phyloP scores from a whole-genome alignment of 2,797 vertebrate genomes.

The Myiothlypis chrysogaster region DNA sequence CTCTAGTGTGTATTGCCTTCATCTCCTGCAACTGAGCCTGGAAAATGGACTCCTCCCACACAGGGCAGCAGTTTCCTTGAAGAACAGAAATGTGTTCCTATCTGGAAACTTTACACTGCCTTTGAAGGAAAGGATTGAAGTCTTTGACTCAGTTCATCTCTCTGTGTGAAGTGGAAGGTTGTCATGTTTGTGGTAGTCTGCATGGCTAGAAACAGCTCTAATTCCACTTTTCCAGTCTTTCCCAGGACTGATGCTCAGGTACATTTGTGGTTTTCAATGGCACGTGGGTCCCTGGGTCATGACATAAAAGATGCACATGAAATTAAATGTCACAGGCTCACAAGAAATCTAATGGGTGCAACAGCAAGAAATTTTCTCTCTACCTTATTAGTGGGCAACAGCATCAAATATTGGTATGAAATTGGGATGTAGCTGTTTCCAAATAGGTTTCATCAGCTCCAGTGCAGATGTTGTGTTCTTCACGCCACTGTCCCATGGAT shows the following conservation, averaged over 20 bases:
- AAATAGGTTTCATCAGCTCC: neutral
- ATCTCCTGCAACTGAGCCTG: neutral
- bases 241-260: neutral
- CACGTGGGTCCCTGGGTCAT: fast-evolving
- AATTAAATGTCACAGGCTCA: neutral
- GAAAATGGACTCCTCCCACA: neutral
- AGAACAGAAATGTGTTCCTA: neutral
- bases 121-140: neutral
- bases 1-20: neutral
- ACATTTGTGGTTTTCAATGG: neutral
- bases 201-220: neutral
- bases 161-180: neutral
- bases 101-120: neutral
- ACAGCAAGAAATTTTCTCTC: neutral
- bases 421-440: neutral
- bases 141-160: neutral
- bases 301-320: neutral
- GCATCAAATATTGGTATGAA: neutral
- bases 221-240: neutral
- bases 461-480: neutral
- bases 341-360: neutral
- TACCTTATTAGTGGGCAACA: neutral
- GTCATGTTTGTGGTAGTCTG: neutral
- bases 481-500: neutral
- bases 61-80: neutral